phyloP scores from a whole-genome alignment of 2,113 vertebrate species.

The Podarcis muralis region DNA sequence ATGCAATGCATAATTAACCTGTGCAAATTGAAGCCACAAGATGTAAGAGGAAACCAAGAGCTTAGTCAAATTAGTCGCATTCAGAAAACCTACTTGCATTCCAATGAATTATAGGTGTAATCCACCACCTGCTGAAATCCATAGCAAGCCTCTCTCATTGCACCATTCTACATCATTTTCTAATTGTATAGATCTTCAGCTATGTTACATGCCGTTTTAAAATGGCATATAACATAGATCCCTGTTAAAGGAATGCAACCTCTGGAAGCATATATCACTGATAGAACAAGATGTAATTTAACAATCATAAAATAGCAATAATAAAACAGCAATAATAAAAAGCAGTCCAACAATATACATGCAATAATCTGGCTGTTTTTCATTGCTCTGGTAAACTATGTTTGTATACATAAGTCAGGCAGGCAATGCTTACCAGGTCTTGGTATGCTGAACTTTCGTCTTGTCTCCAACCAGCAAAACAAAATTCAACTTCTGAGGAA shows the following conservation, averaged over 20 bases:
- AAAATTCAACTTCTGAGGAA: slow-evolving; percentile 9
- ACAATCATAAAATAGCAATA: neutral
- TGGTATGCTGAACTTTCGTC: neutral
- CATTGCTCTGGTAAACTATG: neutral
- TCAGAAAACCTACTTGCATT: neutral
- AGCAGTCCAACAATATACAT: neutral
- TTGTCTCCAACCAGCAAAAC: neutral
- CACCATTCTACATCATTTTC: neutral
- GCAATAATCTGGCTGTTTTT: neutral
- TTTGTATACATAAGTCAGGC: slow-evolving; percentile 5
- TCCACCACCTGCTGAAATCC: neutral
- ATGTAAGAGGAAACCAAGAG: neutral
- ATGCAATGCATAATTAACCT: slow-evolving; percentile 37
- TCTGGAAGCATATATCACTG: neutral
- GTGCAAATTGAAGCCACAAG: slow-evolving; percentile 4
- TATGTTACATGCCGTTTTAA: neutral
- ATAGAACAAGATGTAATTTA: neutral
- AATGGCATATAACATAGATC: neutral
- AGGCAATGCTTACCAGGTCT: slow-evolving; percentile 27
- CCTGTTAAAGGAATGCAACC: neutral
- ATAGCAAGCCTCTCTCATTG: neutral
- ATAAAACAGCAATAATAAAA: neutral
- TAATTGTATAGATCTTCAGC: neutral
- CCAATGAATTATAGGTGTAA: neutral
- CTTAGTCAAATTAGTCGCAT: neutral